Evolutionary conservation across 2,888 invertebrate species (phyloP).

Genomic region (Ganaspis brasiliensis): DNA sequence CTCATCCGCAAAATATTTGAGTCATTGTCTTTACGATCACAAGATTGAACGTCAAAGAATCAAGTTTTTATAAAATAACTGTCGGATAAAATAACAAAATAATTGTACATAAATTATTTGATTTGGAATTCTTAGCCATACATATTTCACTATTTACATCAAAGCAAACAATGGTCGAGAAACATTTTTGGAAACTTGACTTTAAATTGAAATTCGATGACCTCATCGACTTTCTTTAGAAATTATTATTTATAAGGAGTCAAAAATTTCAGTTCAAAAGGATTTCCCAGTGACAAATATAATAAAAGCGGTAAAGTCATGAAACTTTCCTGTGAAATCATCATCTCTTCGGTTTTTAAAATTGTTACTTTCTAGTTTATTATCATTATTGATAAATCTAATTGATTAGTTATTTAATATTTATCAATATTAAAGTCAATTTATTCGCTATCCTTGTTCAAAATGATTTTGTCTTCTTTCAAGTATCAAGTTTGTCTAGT

Average conservation of each 20-base stretch:
- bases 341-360: neutral
- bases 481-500: neutral
- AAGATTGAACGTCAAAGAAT: conserved; percentile 3
- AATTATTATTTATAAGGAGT: neutral
- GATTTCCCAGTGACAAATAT: neutral
- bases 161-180: no score
- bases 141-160: no score
- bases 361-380: conserved; percentile 18
- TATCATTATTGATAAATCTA: no score
- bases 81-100: neutral
- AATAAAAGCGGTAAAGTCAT: conserved; percentile 44
- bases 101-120: no score
- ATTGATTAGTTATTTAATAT: no score
- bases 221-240: neutral
- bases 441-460: no score
- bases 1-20: conserved; percentile 12
- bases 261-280: neutral
- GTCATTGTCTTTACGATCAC: conserved; percentile 10
- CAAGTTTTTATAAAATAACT: neutral
- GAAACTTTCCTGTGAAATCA: conserved; percentile 60
- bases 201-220: neutral
- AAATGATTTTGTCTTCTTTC: no score
- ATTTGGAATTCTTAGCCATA: no score
- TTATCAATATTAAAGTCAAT: no score
- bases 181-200: no score